Conservation (phyloP, 2,797 vertebrate species). For the Uromys caudimaculatus region DNA sequence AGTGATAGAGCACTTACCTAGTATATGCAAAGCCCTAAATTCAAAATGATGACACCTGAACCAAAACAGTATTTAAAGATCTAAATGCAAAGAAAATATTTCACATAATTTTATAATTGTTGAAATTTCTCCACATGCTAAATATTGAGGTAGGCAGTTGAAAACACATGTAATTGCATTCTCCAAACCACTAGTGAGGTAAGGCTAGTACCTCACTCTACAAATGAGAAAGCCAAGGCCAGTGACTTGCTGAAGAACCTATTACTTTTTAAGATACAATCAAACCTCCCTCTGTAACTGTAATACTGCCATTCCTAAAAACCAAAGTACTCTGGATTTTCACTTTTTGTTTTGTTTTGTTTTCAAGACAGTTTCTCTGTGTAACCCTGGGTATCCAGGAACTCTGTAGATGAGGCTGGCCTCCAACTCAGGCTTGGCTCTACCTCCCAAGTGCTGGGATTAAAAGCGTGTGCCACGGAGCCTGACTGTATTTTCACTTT, state of each 20-base stretch:
- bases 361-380: not conserved
- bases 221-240: conserved; percentile 45
- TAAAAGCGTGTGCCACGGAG: not conserved
- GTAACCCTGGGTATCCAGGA: not conserved
- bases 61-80: conserved; percentile 48
- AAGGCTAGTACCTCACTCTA: conserved; percentile 22
- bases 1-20: not conserved
- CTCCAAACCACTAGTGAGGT: not conserved
- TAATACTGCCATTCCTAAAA: conserved; percentile 36
- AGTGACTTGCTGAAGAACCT: conserved; percentile 11
- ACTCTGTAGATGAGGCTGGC: not conserved
- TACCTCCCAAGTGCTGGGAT: not conserved
- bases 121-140: conserved; percentile 38
- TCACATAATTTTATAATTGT: conserved; percentile 47
- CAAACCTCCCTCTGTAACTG: not conserved
- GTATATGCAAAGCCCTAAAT: not conserved
- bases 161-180: conserved; percentile 43
- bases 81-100: conserved; percentile 46
- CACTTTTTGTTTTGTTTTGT: not conserved
- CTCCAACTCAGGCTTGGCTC: not conserved
- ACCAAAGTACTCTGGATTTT: conserved; percentile 18
- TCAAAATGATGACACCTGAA: not conserved
- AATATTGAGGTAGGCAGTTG: conserved; percentile 5
- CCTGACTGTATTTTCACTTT: not conserved
- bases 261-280: conserved; percentile 1